Conservation (phyloP, 2,113 vertebrate species). For the Gymnobelideus leadbeateri region DNA sequence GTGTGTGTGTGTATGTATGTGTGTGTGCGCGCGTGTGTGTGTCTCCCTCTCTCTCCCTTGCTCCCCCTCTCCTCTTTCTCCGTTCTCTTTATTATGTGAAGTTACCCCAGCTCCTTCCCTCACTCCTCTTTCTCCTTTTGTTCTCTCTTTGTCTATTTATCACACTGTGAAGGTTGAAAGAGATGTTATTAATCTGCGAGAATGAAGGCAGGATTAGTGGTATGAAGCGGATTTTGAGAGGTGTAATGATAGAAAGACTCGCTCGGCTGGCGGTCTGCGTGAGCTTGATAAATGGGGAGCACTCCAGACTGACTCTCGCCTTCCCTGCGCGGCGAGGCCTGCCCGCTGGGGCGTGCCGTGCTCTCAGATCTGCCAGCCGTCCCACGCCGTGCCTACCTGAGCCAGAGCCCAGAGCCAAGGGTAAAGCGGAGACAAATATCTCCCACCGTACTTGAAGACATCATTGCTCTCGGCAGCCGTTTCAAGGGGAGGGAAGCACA, state of each 20-base stretch:
- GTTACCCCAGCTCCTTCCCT: slow-evolving; percentile 90
- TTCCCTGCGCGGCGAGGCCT: slow-evolving; percentile 89
- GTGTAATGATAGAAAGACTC: slow-evolving; percentile 99
- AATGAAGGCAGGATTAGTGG: slow-evolving; percentile 99
- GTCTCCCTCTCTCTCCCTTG: slow-evolving; percentile 66
- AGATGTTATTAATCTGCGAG: slow-evolving; percentile 99
- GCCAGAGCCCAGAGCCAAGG: slow-evolving; percentile 90
- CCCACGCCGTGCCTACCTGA: slow-evolving; percentile 89
- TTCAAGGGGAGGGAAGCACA: slow-evolving; percentile 83
- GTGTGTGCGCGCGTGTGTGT: neutral
- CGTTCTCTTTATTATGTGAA: slow-evolving; percentile 90
- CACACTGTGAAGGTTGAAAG: slow-evolving; percentile 99
- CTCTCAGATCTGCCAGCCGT: slow-evolving; percentile 92
- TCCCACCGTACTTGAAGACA: slow-evolving; percentile 88
- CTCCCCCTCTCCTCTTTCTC: slow-evolving; percentile 87
- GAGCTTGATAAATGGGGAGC: slow-evolving; percentile 99
- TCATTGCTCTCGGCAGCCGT: slow-evolving; percentile 89
- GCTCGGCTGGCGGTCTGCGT: slow-evolving; percentile 99
- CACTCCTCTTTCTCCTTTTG: slow-evolving; percentile 96
- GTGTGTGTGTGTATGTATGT: too few relatives aligned
- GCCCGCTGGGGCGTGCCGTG: slow-evolving; percentile 92
- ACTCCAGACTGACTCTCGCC: slow-evolving; percentile 92
- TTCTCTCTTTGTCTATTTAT: slow-evolving; percentile 99
- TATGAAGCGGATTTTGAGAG: slow-evolving; percentile 99
- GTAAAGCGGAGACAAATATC: slow-evolving; percentile 91